Evolutionary conservation across 2,888 invertebrate species (phyloP), one percentile per base, ranked within the genome.

Genomic region (Clostera curtula): DNA sequence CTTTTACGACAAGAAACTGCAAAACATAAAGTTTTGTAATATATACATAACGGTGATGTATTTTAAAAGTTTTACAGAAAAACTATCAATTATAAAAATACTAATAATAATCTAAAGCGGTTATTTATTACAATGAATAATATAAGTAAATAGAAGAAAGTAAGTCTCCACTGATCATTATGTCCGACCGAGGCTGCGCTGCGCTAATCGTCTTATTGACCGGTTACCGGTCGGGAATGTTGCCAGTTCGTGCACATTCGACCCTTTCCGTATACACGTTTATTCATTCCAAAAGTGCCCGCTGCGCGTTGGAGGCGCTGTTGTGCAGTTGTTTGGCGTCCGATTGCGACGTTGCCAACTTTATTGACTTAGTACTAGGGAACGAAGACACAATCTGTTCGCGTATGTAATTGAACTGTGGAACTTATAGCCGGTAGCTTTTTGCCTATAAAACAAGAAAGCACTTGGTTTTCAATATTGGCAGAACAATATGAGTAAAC

Each of bases 291-390:
- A 49, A 54, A 61, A 61, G 56, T 57, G 58, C 59, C 82, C 83
- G 77, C 80, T 83, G 84, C 82, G 85, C 75, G 84, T 77, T 76
- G 85, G 62, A 82, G 85, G 84, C 85, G 83, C 85, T 69, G 54
- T 68, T 63, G 79, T 71, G 64, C 74, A 71, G 75, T 75, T 80
- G 80, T 80, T 80, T 80, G 74, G 84, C 83, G 82, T 83, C 83
- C 77, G 62, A 64, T 62, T 72, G 83, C 85, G 79, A 76, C 79
- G 85, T 85, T 85, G 85, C 84, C 85, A 83, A 75, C 70, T 82
- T 71, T 82, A 82, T 80, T 75, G 79, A 82, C 79, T 74, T 64
- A 69, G 75, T 74, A 76, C 65, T 63, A n/a, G n/a, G n/a, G n/a
- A 70, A 67, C 65, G 66, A 74, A 80, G 77, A 82, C 77, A 79